Evolutionary conservation across 1,140 invertebrate genomes (phyloP).

Genomic region (Penaeus japonicus): DNA sequence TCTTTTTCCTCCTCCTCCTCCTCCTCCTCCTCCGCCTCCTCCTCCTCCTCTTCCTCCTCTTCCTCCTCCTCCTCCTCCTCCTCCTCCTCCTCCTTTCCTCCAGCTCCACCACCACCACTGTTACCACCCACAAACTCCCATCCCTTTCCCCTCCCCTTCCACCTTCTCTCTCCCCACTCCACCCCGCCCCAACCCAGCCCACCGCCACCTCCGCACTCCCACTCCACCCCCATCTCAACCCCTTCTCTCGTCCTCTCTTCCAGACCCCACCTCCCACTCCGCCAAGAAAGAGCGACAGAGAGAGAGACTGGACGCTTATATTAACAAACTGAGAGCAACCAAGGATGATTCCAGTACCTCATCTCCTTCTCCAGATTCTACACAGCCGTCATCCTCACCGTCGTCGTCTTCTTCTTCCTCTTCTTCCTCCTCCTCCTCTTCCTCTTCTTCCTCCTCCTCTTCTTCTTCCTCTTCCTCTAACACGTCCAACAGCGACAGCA

Average conservation of each 20-base stretch:
- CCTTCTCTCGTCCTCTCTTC: not conserved
- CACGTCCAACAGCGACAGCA: slow-evolving; percentile 4
- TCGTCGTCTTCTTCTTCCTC: slow-evolving; percentile 11
- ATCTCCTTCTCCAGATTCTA: not conserved
- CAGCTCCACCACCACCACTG: too few relatives aligned
- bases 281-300: slow-evolving; percentile 59
- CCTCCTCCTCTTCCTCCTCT: too few relatives aligned
- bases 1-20: too few relatives aligned
- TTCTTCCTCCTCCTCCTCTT: not conserved
- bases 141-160: too few relatives aligned
- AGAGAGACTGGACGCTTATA: slow-evolving; percentile 71
- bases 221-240: too few relatives aligned
- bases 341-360: slow-evolving; percentile 57
- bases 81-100: too few relatives aligned
- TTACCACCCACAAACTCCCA: too few relatives aligned
- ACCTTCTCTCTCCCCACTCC: too few relatives aligned
- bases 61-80: too few relatives aligned
- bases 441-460: not conserved
- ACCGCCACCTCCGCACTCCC: too few relatives aligned
- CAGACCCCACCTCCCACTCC: slow-evolving; percentile 46
- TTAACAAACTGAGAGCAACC: slow-evolving; percentile 75
- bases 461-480: slow-evolving; percentile 2
- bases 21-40: too few relatives aligned
- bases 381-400: not conserved
- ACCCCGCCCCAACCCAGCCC: too few relatives aligned